Evolutionary conservation across 2,888 invertebrate genomes (phyloP), one percentile per base, ranked within the genome.

Genomic region (Pheosia tremula): DNA sequence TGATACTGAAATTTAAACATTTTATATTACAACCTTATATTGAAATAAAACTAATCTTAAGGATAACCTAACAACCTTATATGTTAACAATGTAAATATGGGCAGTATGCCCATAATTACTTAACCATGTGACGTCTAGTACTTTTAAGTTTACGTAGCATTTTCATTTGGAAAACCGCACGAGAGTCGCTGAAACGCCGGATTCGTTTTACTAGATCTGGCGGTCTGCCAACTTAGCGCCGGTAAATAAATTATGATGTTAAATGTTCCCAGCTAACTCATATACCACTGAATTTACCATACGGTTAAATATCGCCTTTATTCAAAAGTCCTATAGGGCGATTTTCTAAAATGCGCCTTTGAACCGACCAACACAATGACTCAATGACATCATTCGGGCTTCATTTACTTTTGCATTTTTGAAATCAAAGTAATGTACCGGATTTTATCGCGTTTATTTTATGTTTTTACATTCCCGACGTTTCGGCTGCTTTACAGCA

Each of bases 201-300:
- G 81, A 80, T 81, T 78, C 78, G 73, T 78, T 82, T 77, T 71
- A 77, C 75, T 72, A 74, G 75, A 79, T 72, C 74, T 82, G 82
- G 82, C 82, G 58, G 68, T 71, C 74, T 74, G 78, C 82, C 82
- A 82, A 81, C 67, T 71, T 69, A 66, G 43, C 38, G 62, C 63
- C 68, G 68, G 80, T 81, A 80, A 82, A 82, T 82, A 82, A 79
- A 82, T 81, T 79, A 82, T 80, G 72, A 77, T 66, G 74, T 62
- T 58, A 75, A 76, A 77, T 79, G 69, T 45, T 9, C 24, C 24
- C 24, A 24, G 24, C 24, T 24, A 24, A 24, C 41, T 3, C 41
- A 41, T 41, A 0, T 0, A 7, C 41, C 41, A 41, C 41, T 41
- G 8, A 1, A 41, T 1, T 41, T 41, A 41, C 41, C 41, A 41